Conservation (phyloP, 2,888 invertebrate genomes). For the Tolmerus cingulatus region DNA sequence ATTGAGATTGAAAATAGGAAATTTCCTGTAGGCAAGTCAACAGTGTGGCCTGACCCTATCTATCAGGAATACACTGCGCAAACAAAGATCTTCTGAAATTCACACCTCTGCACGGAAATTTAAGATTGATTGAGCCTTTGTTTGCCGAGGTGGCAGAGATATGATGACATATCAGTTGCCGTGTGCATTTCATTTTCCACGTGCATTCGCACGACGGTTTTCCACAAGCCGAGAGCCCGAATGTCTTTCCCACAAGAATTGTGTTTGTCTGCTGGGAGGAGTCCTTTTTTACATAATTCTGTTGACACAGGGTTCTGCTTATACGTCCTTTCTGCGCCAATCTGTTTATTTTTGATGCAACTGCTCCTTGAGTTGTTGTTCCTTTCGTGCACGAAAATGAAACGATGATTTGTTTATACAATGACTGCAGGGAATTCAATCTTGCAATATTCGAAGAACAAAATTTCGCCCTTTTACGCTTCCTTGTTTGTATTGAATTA, state of each 20-base stretch:
- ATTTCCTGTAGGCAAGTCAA: background rate
- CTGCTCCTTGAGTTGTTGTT: background rate
- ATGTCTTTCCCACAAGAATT: constrained; percentile 4
- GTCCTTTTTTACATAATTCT: constrained; percentile 41
- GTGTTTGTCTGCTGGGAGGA: background rate
- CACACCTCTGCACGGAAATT: background rate
- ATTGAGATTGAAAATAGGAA: background rate
- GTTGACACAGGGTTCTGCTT: constrained; percentile 21
- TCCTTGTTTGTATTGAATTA: background rate
- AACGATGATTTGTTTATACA: constrained; percentile 30
- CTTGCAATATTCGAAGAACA: background rate
- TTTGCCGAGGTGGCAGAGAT: constrained; percentile 18
- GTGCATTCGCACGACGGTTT: background rate
- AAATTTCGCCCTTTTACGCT: background rate
- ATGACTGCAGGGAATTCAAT: constrained; percentile 20
- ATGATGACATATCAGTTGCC: constrained; percentile 32
- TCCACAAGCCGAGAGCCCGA: background rate
- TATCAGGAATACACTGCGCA: background rate
- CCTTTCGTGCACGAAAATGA: background rate
- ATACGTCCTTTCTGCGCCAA: background rate
- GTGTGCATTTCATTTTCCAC: background rate
- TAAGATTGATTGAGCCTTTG: constrained; percentile 23
- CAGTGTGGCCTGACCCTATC: background rate
- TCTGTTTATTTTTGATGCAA: constrained; percentile 22
- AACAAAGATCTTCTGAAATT: background rate